Evolutionary conservation across 1,140 invertebrate genomes (phyloP), one percentile per base, ranked within the genome.

Genomic region (Formica selysi): DNA sequence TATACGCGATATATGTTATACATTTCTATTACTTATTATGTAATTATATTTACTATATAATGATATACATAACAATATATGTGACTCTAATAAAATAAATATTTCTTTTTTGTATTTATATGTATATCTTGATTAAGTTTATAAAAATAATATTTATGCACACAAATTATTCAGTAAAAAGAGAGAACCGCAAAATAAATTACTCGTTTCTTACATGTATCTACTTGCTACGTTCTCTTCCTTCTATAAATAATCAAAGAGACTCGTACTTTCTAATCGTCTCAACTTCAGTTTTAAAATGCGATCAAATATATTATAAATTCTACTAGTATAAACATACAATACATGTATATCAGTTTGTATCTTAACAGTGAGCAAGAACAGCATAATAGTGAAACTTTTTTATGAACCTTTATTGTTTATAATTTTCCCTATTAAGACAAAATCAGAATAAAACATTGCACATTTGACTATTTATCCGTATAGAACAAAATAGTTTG

Each of bases 391-490:
- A 44, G 2, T 44, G 41, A 44, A 44, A 44, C 1, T 13, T 44
- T 41, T 41, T 8, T 44, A 2, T 44, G 10, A 44, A 44, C 2
- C 41, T 44, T 44, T 8, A 44, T 3, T 11, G 2, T 44, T 44
- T 44, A 44, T 3, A 44, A 44, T 11, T 44, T 44, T 44, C 10
- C 10, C 10, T 44, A 11, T 38, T 38, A 38, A 38, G 7, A 0
- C 41, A 51, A 51, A 19, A 73, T 83, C 13, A 62, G 38, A 16
- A 36, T 57, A n/a, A 22, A 74, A 19, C 16, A 51, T 51, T 51
- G 13, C 36, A 61, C 38, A 36, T 74, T 44, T 44, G 57, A 73
- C 48, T 83, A 62, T 83, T 83, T 83, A 83, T 83, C 48, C 19
- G 22, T 41, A 54, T 11, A 41, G 13, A 8, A 73, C 29, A 13